Conservation (phyloP, 2,888 invertebrate species). For the Vandiemenella viatica region DNA sequence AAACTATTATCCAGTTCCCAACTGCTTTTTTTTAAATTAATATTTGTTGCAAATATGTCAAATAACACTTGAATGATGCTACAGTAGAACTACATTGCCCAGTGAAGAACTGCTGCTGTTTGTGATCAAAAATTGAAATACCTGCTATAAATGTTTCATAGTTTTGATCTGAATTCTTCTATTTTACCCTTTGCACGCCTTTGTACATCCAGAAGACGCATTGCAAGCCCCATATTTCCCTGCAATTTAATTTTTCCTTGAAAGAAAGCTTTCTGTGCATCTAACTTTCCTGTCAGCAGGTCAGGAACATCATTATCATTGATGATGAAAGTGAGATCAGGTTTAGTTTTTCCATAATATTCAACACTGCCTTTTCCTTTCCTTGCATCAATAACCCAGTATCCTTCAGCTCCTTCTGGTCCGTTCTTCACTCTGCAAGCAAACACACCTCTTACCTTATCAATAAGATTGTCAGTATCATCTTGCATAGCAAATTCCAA, state of each 20-base stretch:
- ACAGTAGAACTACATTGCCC: no score
- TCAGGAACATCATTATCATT: constrained; percentile 79
- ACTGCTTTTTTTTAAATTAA: no score
- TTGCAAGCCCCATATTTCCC: constrained; percentile 91
- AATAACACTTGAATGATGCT: no score
- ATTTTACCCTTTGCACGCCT: constrained; percentile 56
- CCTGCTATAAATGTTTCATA: no score
- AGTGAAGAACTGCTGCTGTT: no score
- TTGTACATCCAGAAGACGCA: constrained; percentile 80
- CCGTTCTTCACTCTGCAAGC: constrained; percentile 78
- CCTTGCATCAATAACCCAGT: constrained; percentile 87
- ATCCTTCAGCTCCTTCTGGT: constrained; percentile 61
- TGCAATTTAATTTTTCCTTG: constrained; percentile 93
- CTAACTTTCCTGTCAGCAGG: constrained; percentile 77
- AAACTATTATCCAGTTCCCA: no score
- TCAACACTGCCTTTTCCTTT: constrained; percentile 74
- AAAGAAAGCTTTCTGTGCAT: constrained; percentile 90
- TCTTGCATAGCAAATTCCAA: constrained; percentile 66
- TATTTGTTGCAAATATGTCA: no score
- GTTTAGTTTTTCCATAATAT: constrained; percentile 44
- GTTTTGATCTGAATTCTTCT: constrained; percentile 55
- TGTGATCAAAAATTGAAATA: no score
- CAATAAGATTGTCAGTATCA: constrained; percentile 67
- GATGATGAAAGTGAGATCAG: constrained; percentile 79
- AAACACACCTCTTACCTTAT: constrained; percentile 74